Evolutionary conservation across 2,888 invertebrate genomes (phyloP).

Genomic region (Erpobdella octoculata): DNA sequence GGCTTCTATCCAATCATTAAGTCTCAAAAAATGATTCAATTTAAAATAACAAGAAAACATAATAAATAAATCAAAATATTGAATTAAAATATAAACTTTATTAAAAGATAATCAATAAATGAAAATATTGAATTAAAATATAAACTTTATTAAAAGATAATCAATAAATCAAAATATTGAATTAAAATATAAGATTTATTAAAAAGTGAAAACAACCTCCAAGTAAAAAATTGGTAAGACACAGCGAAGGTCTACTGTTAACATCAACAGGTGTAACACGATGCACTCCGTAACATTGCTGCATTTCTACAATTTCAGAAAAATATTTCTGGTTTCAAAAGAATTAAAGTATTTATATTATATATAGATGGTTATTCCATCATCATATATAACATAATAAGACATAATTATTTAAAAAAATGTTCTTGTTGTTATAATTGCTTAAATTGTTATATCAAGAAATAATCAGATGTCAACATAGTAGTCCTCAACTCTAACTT

Average conservation of each 20-base stretch:
- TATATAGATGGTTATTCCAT: too few relatives aligned
- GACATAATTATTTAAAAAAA: too few relatives aligned
- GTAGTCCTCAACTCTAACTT: too few relatives aligned
- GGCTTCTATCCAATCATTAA: too few relatives aligned
- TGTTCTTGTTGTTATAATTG: too few relatives aligned
- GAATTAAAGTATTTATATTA: too few relatives aligned
- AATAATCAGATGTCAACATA: too few relatives aligned
- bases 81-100: background rate
- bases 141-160: background rate
- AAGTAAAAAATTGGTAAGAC: constrained; percentile 90
- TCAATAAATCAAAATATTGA: background rate
- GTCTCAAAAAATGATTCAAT: too few relatives aligned
- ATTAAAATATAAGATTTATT: background rate
- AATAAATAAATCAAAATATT: background rate
- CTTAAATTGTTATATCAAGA: too few relatives aligned
- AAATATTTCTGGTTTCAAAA: too few relatives aligned
- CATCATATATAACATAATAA: too few relatives aligned
- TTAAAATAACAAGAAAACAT: background rate
- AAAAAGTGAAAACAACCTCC: constrained; percentile 31
- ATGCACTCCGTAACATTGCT: constrained; percentile 74
- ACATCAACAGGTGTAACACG: constrained; percentile 91
- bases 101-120: background rate
- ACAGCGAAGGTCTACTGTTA: constrained; percentile 89
- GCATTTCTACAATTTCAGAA: constrained; percentile 67
- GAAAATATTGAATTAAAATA: background rate